Evolutionary conservation across 2,113 vertebrate species (phyloP), one percentile per base, ranked within the genome.

Genomic region (Physeter macrocephalus): DNA sequence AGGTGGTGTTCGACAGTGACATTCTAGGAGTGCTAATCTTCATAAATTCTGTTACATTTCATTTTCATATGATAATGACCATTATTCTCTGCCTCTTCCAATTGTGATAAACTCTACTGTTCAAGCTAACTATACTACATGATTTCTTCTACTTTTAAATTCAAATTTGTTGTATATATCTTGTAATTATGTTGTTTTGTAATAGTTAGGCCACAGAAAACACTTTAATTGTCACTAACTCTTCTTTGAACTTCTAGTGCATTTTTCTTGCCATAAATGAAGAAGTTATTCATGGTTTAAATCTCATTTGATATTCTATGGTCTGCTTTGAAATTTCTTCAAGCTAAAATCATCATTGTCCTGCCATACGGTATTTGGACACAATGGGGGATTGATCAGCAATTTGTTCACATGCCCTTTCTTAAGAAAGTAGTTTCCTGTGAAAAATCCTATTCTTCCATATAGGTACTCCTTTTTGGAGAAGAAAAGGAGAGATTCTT

Each of bases 301-400:
- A 84, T 81, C 21, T 46, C 75, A 84, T 84, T 94, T 82, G 52
- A 57, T 72, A 84, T 71, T 94, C 71, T 72, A 25, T 39, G 18
- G 11, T 57, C 18, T 52, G 84, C 17, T 81, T 86, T 94, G 77
- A 97, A 93, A 90, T 90, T 94, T 92, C 36, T 64, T 92, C 21
- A 85, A 85, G 18, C 46, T 57, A 88, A 62, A 90, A 52, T 57
- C n/a, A 85, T 81, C 64, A 85, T 87, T 64, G 36, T 74, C 61
- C 31, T 81, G 52, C 12, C 29, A 62, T n/a, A 46, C 5, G 18
- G n/a, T 82, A 9, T 92, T 90, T 92, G 52, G 36, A 95, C 18
- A 78, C 39, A 90, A 66, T 6, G 86, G 20, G 4, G n/a, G 34
- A 77, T 25, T 39, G 34, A 69, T 66, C 39, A 88, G 31, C 43